Evolutionary conservation across 1,140 invertebrate genomes (phyloP), one percentile per base, ranked within the genome.

Genomic region (Pogonomyrmex californicus): DNA sequence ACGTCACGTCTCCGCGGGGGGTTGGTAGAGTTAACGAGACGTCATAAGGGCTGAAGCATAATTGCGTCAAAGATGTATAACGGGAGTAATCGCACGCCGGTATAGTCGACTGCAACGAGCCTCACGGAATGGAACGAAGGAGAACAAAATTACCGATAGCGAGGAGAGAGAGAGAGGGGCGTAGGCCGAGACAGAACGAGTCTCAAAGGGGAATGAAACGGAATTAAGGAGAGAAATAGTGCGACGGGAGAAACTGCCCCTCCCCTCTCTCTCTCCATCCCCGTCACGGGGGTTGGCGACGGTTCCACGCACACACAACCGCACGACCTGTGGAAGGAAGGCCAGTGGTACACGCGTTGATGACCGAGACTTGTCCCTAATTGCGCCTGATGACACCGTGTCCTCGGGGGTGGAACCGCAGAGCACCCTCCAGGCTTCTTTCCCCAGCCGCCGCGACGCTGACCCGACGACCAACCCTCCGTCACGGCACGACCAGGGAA

Each of bases 341-440:
- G 63, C 77, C 56, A 23, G 78, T 68, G 87, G 65, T 90, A 91
- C 86, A 91, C 71, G 90, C 89, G 92, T 93, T 90, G 94, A 94
- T 93, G 91, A 94, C 89, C 91, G 79, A 87, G 89, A 93, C 90
- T 93, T 89, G 82, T 91, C 91, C 89, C 92, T 94, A 94, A 94
- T 94, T 94, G 93, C 91, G 91, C 85, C 90, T 88, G 91, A 93
- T 93, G 93, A 94, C 93, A 93, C 92, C 79, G 89, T 92, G 79
- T 93, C 87, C 87, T 92, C 81, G 82, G 88, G 92, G 91, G 75
- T 85, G 88, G 85, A 87, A 93, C 91, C 91, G 88, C 89, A 90
- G 81, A 90, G 41, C 79, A 63, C 87, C 62, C 58, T 70, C 33
- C 58, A n/a, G 0, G 33, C 49, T 70, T 83, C 71, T 58, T 77